Percentiles rank a stretch among this genome's conserved stretches.
These are phyloP conservation scores for Melanotus villosus DNA, from an alignment of 2,888 invertebrate genomes.

Conservation along the genomic window DNA sequence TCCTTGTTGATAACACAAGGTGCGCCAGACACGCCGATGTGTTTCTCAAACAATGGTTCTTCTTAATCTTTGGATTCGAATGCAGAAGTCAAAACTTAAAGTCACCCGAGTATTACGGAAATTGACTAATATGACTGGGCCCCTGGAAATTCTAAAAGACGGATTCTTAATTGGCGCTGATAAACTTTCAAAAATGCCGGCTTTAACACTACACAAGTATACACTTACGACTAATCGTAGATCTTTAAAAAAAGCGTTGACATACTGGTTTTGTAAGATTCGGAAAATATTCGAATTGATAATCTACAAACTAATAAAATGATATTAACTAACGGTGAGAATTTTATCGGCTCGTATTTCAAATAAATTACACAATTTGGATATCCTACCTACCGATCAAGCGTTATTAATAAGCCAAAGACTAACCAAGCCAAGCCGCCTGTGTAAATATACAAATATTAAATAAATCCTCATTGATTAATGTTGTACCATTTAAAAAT, in stretches of 20 bases:
- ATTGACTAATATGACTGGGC: no score
- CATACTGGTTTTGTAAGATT: constrained; percentile 16
- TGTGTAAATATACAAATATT: no score
- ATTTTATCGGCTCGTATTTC: constrained; percentile 13
- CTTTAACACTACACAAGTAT: constrained; percentile 6
- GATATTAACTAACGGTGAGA: constrained; percentile 14
- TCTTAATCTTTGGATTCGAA: constrained; percentile 9
- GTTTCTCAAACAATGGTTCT: constrained; percentile 47
- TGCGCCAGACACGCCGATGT: constrained; percentile 62
- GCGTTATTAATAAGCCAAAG: no score
- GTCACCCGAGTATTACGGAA: no score
- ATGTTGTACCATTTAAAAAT: no score
- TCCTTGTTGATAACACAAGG: constrained; percentile 60
- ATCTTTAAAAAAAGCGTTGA: constrained; percentile 7
- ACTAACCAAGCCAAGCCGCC: no score
- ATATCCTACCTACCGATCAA: no score
- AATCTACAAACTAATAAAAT: background rate
- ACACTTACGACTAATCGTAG: constrained; percentile 19
- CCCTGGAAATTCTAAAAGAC: no score
- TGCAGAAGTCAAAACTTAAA: background rate
- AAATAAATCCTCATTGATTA: no score
- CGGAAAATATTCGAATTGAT: constrained; percentile 13
- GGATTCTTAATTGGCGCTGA: constrained; percentile 14
- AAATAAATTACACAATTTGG: background rate
- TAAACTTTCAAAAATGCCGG: constrained; percentile 17